Conservation (phyloP, 2,888 invertebrate species). For the Euphydryas editha region DNA sequence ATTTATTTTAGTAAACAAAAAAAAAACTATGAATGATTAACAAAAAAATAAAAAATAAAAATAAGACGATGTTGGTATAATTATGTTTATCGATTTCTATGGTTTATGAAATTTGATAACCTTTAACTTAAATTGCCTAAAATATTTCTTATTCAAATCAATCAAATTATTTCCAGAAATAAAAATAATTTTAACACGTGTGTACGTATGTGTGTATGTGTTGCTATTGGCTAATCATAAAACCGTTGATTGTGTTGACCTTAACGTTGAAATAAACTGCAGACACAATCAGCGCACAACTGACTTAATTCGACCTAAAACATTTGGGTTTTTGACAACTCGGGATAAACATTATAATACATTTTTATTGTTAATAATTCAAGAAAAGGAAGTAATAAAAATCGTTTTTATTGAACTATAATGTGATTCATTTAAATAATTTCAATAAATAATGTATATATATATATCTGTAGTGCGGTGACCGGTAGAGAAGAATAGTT, state of each 20-base stretch:
- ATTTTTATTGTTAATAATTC: background rate
- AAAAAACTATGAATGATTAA: no score
- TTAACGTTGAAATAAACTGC: background rate
- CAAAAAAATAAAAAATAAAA: no score
- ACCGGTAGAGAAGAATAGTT: no score
- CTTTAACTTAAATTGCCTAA: background rate
- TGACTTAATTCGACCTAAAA: background rate
- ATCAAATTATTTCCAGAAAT: background rate
- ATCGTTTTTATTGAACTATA: background rate
- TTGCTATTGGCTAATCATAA: background rate
- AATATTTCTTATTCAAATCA: background rate
- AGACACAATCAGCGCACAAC: conserved; percentile 2
- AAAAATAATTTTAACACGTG: conserved; percentile 4
- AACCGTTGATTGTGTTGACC: background rate
- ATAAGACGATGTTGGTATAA: no score
- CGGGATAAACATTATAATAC: background rate
- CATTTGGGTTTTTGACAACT: background rate
- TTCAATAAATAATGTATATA: no score
- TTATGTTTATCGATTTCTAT: no score
- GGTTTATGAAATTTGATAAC: no score
- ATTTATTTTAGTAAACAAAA: no score
- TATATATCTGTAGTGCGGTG: no score
- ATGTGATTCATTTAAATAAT: no score
- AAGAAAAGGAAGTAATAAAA: background rate
- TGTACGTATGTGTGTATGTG: background rate